Conservation (phyloP, 2,113 vertebrate genomes). For the Potamarius usumacintae region DNA sequence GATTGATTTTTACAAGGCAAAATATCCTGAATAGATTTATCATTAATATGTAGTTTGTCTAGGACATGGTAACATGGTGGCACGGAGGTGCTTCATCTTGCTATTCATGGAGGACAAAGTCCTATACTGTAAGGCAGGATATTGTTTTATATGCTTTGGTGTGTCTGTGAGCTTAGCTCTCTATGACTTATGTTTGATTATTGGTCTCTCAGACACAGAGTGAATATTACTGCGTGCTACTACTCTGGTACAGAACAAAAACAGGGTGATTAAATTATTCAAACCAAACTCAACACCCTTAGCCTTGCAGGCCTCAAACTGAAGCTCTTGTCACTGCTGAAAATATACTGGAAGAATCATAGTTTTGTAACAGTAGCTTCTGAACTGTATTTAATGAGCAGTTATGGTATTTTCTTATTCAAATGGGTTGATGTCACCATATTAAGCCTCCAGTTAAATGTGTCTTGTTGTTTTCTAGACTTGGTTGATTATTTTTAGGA, state of each 20-base stretch:
- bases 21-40: not conserved
- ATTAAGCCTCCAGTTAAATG: not conserved
- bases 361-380: not conserved
- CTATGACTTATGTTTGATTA: conserved; percentile 30
- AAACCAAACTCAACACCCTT: conserved; percentile 29
- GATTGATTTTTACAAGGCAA: conserved; percentile 31
- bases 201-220: conserved; percentile 27
- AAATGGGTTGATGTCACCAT: not conserved
- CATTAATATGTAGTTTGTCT: conserved; percentile 24
- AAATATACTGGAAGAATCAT: not conserved
- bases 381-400: not conserved
- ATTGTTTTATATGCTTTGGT: conserved; percentile 45
- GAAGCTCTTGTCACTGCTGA: not conserved
- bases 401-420: not conserved
- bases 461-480: not conserved
- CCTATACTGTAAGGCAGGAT: conserved; percentile 40
- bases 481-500: not conserved
- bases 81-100: conserved; percentile 24
- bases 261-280: conserved; percentile 28
- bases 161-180: conserved; percentile 29
- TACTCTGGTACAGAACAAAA: conserved; percentile 43
- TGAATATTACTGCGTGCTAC: conserved; percentile 27
- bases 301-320: not conserved
- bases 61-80: not conserved
- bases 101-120: conserved; percentile 47